phyloP scores from a whole-genome alignment of 2,888 invertebrate species.

The Urechis unicinctus region DNA sequence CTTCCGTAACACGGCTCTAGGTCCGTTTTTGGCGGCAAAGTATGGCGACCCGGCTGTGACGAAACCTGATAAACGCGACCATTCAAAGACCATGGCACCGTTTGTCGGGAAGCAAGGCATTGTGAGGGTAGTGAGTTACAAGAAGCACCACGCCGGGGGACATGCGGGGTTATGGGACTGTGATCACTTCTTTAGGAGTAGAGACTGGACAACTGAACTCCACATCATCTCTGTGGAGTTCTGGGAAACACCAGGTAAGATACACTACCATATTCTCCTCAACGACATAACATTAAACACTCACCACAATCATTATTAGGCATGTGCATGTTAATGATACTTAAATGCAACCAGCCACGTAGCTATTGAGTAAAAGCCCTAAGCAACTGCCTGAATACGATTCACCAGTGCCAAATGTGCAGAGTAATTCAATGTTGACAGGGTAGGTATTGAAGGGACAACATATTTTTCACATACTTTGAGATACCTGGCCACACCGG shows the following conservation, averaged over 20 bases:
- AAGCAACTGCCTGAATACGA: no score
- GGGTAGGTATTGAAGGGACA: no score
- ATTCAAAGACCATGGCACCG: conserved; percentile 30
- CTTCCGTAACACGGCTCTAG: conserved; percentile 42
- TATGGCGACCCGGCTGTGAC: conserved; percentile 42
- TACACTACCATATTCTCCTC: no score
- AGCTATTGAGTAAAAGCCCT: no score
- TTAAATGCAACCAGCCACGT: no score
- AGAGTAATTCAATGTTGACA: no score
- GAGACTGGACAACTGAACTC: conserved; percentile 39
- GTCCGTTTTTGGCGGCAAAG: conserved; percentile 42
- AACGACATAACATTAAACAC: no score
- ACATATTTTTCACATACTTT: no score
- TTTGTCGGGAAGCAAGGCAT: conserved; percentile 44
- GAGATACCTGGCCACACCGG: no score
- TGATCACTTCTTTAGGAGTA: conserved; percentile 42
- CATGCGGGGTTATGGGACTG: conserved; percentile 48
- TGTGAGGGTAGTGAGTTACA: conserved; percentile 40
- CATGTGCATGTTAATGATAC: no score
- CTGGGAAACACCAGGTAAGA: conserved; percentile 48
- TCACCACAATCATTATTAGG: no score
- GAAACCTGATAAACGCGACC: conserved; percentile 25
- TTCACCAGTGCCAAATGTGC: no score
- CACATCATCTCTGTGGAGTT: conserved; percentile 43
- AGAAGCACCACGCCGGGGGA: conserved; percentile 35